Evolutionary conservation across 1,140 invertebrate genomes (phyloP).

Genomic region (Heliconius himera): DNA sequence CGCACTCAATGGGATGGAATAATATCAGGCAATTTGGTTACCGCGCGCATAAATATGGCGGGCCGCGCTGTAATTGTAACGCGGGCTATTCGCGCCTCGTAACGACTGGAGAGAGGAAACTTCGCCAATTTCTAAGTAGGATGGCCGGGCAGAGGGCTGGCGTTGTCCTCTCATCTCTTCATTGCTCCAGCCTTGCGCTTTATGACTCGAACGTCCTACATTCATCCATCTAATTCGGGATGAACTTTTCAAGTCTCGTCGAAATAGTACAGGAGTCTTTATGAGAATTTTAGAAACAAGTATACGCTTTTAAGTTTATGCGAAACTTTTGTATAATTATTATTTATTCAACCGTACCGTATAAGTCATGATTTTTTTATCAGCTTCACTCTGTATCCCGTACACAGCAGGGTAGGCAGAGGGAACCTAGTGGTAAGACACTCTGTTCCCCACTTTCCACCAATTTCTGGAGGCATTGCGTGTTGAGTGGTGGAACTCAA

Average conservation of each 20-base stretch:
- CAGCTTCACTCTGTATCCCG: no score
- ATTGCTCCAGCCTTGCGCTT: conserved; percentile 26
- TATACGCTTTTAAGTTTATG: not conserved
- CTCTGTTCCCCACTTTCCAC: no score
- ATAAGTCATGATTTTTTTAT: not conserved
- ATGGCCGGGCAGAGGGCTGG: conserved; percentile 49
- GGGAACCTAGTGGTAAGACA: no score
- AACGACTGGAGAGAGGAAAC: conserved; percentile 76
- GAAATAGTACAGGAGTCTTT: not conserved
- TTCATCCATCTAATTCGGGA: conserved; percentile 18
- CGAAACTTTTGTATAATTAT: not conserved
- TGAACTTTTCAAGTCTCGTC: not conserved
- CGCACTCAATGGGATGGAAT: conserved; percentile 81
- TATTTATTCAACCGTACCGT: not conserved
- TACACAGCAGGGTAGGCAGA: no score
- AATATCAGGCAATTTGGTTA: conserved; percentile 82
- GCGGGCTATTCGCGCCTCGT: conserved; percentile 78
- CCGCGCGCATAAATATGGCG: conserved; percentile 80
- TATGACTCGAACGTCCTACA: conserved; percentile 4
- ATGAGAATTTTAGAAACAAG: not conserved
- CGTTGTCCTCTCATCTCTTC: conserved; percentile 34
- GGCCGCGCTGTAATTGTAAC: conserved; percentile 79
- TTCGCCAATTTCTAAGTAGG: conserved; percentile 68
- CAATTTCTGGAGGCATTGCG: no score
- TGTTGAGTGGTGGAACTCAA: no score